A percentile compares a stretch with the other conserved stretches of the same genome.
Conservation (phyloP, 2,888 invertebrate species). For the Scaptomyza flava region DNA sequence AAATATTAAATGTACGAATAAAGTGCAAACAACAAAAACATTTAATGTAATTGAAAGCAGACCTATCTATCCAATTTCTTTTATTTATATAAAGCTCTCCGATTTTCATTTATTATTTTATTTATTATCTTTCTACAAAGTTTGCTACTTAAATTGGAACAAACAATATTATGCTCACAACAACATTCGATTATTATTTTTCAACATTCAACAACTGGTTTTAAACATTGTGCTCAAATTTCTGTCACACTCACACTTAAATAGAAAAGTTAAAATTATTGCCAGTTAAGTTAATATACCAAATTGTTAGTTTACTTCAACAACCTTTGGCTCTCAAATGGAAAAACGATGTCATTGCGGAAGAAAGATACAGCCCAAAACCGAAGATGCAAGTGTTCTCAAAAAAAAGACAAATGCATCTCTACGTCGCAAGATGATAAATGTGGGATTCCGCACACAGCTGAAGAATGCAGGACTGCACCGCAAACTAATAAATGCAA, state of each 20-base stretch:
- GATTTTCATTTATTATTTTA: too few species aligned
- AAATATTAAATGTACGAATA: constrained; percentile 81
- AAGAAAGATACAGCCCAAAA: neutral
- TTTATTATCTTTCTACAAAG: too few species aligned
- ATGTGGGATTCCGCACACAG: neutral
- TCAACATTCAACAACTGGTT: neutral
- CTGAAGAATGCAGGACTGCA: neutral
- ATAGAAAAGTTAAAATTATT: constrained; percentile 10
- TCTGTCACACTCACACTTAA: neutral
- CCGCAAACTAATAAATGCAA: neutral
- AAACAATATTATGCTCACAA: too few species aligned
- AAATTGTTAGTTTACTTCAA: constrained; percentile 19
- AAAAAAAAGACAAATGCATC: neutral
- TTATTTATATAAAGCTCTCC: neutral
- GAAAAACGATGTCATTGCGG: neutral
- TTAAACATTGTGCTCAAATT: neutral
- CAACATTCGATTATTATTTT: neutral
- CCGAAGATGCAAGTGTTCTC: neutral
- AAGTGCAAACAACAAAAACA: constrained; percentile 81
- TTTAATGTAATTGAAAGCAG: constrained; percentile 74
- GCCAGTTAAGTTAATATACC: constrained; percentile 1
- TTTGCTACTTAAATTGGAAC: too few species aligned
- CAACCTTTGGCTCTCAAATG: constrained; percentile 4
- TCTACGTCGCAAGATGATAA: neutral
- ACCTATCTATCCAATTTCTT: constrained; percentile 1